phyloP scores from a whole-genome alignment of 1,140 invertebrate species.

The Pseudoatta argentina region DNA sequence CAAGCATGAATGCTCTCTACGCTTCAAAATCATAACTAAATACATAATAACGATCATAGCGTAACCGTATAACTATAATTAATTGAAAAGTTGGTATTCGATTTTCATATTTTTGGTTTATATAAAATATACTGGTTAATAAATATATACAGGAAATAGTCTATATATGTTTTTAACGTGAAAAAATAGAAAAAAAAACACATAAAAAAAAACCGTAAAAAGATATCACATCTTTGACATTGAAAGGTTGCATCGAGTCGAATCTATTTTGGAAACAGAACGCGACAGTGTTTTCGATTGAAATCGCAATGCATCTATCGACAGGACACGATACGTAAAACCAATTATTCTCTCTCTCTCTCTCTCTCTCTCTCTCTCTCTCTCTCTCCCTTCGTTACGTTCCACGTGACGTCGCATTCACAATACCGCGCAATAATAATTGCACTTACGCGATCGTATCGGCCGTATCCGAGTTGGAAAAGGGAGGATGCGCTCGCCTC shows the following conservation, averaged over 20 bases:
- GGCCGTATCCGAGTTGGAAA: not conserved
- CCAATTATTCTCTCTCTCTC: constrained; percentile 18
- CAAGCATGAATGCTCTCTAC: not conserved
- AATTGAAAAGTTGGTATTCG: not conserved
- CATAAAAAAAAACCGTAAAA: not conserved
- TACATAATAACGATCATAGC: not conserved
- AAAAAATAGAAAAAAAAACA: not conserved
- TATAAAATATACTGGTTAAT: too few species aligned
- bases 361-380: not conserved
- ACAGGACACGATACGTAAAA: constrained; percentile 39
- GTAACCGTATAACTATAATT: not conserved
- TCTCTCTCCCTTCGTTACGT: constrained; percentile 11
- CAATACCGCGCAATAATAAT: constrained; percentile 49
- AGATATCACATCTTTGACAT: not conserved
- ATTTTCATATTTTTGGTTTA: not conserved
- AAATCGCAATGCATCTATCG: constrained; percentile 33
- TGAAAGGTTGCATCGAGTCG: not conserved
- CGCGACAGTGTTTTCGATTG: constrained; percentile 10
- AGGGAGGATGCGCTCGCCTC: not conserved
- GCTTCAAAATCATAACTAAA: constrained; percentile 18
- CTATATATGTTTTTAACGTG: not conserved
- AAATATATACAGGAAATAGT: not conserved
- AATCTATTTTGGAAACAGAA: constrained; percentile 19
- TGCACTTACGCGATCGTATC: constrained; percentile 41
- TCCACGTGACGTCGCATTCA: constrained; percentile 19